A percentile compares a stretch with the other conserved stretches of the same genome.
Evolutionary conservation across 2,113 vertebrate species (phyloP).

Genomic region (Sylvia atricapilla): DNA sequence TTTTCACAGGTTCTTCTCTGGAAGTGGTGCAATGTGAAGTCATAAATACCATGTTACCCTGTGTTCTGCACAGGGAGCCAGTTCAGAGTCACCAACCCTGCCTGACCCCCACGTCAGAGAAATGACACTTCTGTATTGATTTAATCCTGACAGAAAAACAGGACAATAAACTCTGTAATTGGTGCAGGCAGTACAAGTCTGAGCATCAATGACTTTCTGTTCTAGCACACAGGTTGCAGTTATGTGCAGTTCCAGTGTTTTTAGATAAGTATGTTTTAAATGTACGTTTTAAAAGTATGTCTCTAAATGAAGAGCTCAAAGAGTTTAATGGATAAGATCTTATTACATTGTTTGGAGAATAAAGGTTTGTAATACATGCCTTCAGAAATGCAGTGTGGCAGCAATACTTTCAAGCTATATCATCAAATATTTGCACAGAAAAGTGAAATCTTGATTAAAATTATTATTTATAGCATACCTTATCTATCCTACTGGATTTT

Average conservation of each 20-base stretch:
- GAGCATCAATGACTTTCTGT: conserved; percentile 61
- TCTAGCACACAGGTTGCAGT: conserved; percentile 22
- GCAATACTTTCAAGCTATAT: background rate
- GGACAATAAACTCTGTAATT: conserved; percentile 41
- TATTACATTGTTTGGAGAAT: background rate
- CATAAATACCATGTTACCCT: background rate
- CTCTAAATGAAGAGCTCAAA: background rate
- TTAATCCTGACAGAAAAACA: conserved; percentile 13
- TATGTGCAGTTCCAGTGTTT: conserved; percentile 11
- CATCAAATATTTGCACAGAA: background rate
- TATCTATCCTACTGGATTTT: background rate
- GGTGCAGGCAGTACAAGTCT: background rate
- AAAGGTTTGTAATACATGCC: background rate
- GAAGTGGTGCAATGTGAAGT: background rate
- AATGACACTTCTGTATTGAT: conserved; percentile 4
- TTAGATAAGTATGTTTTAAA: conserved; percentile 28
- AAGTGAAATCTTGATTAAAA: background rate
- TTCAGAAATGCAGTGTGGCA: background rate
- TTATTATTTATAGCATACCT: background rate
- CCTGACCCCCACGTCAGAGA: background rate
- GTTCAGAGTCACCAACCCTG: conserved; percentile 20
- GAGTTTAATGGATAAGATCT: background rate
- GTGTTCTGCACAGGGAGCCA: background rate
- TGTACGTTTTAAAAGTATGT: background rate
- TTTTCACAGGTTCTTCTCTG: background rate